A percentile compares a stretch with the other conserved stretches of the same genome.
phyloP scores from a whole-genome alignment of 2,888 invertebrate genomes.

The Cenopis cana region DNA sequence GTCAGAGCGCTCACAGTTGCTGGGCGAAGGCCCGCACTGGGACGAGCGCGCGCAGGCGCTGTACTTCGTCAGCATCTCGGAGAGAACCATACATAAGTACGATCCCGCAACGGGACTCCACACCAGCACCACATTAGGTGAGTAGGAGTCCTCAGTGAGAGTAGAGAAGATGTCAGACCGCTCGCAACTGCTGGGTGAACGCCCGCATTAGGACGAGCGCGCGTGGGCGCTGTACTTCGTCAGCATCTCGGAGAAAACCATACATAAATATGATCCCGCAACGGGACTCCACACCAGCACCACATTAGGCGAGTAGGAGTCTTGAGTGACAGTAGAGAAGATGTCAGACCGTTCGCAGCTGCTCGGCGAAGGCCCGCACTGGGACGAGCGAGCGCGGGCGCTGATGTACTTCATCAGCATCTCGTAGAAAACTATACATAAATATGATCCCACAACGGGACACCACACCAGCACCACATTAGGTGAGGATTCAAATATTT shows the following conservation, averaged over 20 bases:
- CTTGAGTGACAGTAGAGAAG: conserved; percentile 62
- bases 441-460: conserved; percentile 79
- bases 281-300: conserved; percentile 79
- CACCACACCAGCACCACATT: conserved; percentile 79
- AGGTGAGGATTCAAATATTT: conserved; percentile 64
- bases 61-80: conserved; percentile 86
- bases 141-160: not conserved
- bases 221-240: conserved; percentile 87
- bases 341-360: conserved; percentile 76
- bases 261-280: conserved; percentile 82
- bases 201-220: conserved; percentile 88
- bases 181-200: conserved; percentile 87
- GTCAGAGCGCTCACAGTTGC: conserved; percentile 78
- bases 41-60: conserved; percentile 85
- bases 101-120: conserved; percentile 75
- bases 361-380: conserved; percentile 90
- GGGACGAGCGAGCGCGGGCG: conserved; percentile 86
- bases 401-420: conserved; percentile 88
- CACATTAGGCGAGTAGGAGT: no score
- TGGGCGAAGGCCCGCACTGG: conserved; percentile 91
- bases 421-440: conserved; percentile 75
- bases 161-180: conserved; percentile 77
- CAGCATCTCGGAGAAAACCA: conserved; percentile 80
- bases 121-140: conserved; percentile 82
- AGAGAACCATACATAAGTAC: conserved; percentile 81